A percentile compares a stretch with the other conserved stretches of the same genome.
These are phyloP conservation scores for Bombus balteatus DNA, from an alignment of 1,140 invertebrate species.

Conservation along the genomic window DNA sequence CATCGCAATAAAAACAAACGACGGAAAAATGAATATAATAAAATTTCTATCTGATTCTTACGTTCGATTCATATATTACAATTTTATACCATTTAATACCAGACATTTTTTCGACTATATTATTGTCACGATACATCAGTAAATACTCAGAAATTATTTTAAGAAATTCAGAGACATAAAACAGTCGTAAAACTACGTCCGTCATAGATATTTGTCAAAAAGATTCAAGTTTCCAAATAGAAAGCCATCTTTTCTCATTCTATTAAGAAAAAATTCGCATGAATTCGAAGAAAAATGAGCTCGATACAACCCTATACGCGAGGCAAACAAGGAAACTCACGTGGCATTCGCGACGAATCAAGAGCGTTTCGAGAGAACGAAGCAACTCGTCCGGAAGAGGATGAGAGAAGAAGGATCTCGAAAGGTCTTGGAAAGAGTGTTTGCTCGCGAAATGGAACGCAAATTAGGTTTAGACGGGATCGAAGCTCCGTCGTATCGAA, in stretches of 20 bases:
- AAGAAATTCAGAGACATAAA: neutral
- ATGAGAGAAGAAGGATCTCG: constrained; percentile 37
- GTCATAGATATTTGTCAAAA: neutral
- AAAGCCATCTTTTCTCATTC: too few relatives aligned
- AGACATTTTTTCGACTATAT: neutral
- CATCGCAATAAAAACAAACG: neutral
- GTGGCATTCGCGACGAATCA: neutral
- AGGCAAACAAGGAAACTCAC: neutral
- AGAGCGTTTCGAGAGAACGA: neutral
- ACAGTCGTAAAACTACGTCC: neutral
- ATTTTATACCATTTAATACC: too few relatives aligned
- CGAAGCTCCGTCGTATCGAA: constrained; percentile 78
- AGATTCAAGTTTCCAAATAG: neutral
- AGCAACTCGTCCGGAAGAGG: constrained; percentile 7
- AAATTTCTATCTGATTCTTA: too few relatives aligned
- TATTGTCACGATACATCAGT: neutral
- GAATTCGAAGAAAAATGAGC: too few relatives aligned
- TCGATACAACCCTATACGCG: too few relatives aligned
- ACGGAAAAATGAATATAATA: neutral
- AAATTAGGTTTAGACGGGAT: constrained; percentile 81
- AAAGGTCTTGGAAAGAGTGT: constrained; percentile 69
- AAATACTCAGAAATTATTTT: neutral
- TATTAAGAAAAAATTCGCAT: neutral
- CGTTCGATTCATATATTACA: too few relatives aligned
- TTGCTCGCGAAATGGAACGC: constrained; percentile 80